These are phyloP conservation scores for Phrynocephalus forsythii DNA, from an alignment of 2,797 vertebrate genomes.

Conservation along the genomic window DNA sequence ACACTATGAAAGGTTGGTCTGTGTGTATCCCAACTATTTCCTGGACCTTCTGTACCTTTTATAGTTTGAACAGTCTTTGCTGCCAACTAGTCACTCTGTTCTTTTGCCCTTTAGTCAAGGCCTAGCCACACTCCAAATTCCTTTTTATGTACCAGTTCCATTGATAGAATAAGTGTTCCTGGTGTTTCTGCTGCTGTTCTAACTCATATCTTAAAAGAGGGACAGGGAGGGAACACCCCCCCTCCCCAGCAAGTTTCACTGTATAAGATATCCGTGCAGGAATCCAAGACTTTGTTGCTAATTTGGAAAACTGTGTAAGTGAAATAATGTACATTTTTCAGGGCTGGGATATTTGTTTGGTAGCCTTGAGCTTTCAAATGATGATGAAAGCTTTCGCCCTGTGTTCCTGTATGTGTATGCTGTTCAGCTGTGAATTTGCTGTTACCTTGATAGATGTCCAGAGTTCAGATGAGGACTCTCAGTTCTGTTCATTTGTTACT, in stretches of 20 bases:
- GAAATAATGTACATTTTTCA: background rate
- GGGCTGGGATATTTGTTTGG: background rate
- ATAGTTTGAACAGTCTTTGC: background rate
- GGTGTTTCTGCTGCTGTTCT: too few relatives aligned
- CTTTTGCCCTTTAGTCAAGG: too few relatives aligned
- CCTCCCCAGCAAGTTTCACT: background rate
- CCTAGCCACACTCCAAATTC: too few relatives aligned
- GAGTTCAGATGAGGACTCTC: conserved; percentile 2
- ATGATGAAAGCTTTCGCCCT: background rate
- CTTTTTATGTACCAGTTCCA: too few relatives aligned
- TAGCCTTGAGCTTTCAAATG: background rate
- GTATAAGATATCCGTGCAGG: background rate
- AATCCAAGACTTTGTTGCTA: background rate
- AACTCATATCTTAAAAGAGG: too few relatives aligned
- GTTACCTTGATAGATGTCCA: conserved; percentile 3
- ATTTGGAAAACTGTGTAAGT: background rate
- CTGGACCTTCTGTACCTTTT: background rate
- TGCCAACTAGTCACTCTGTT: too few relatives aligned
- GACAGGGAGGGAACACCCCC: background rate
- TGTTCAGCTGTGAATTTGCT: conserved; percentile 14
- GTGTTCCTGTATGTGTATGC: background rate
- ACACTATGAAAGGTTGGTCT: too few relatives aligned
- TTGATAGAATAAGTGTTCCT: too few relatives aligned
- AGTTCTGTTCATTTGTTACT: background rate
- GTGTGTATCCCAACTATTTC: background rate